These are phyloP conservation scores for Polypedilum pembai DNA, from an alignment of 1,140 invertebrate species.

Conservation along the genomic window DNA sequence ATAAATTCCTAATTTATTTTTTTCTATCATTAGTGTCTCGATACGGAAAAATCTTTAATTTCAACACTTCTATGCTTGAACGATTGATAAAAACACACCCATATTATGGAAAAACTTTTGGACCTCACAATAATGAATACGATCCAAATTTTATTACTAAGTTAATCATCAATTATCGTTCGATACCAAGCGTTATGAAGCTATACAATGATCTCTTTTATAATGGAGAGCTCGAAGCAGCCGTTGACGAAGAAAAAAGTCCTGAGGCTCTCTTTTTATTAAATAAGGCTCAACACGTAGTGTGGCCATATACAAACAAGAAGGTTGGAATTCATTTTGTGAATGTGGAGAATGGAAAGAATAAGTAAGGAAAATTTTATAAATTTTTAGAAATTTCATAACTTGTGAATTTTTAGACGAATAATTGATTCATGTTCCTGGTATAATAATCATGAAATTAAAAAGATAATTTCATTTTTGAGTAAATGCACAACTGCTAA, in stretches of 20 bases:
- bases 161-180: slow-evolving; percentile 68
- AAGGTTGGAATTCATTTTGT: slow-evolving; percentile 72
- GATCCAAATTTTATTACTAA: slow-evolving; percentile 64
- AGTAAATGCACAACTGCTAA: slow-evolving; percentile 47
- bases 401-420: too few relatives aligned
- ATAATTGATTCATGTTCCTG: slow-evolving; percentile 57
- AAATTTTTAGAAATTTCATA: too few relatives aligned
- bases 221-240: slow-evolving; percentile 42
- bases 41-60: slow-evolving; percentile 54
- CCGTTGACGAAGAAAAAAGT: slow-evolving; percentile 37
- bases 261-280: slow-evolving; percentile 33
- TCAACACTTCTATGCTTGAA: slow-evolving; percentile 62
- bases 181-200: slow-evolving; percentile 65
- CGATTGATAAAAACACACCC: slow-evolving; percentile 50
- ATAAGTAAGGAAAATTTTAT: slow-evolving; percentile 65
- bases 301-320: slow-evolving; percentile 35
- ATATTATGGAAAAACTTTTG: slow-evolving; percentile 40
- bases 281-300: slow-evolving; percentile 28
- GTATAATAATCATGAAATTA: slow-evolving; percentile 81
- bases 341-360: slow-evolving; percentile 65
- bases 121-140: slow-evolving; percentile 48
- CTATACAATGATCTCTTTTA: slow-evolving; percentile 80
- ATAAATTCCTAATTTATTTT: too few relatives aligned
- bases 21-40: too few relatives aligned
- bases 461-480: slow-evolving; percentile 56